phyloP scores from a whole-genome alignment of 2,113 vertebrate species.

The Apaloderma vittatum region DNA sequence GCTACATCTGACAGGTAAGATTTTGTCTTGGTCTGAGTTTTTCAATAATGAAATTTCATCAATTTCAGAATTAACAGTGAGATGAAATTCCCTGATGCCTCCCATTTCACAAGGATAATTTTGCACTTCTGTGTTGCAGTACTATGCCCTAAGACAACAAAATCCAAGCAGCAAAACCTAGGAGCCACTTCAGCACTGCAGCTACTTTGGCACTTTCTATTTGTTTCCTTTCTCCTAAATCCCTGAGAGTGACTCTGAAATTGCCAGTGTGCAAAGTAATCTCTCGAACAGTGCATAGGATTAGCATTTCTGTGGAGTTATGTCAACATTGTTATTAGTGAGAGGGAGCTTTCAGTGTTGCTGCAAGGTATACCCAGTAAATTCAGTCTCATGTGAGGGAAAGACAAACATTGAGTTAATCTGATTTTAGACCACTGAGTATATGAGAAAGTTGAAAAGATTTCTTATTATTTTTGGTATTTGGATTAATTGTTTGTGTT shows the following conservation, averaged over 20 bases:
- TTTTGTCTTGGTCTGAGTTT: background rate
- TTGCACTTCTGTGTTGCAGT: background rate
- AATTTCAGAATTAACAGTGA: background rate
- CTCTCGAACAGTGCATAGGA: background rate
- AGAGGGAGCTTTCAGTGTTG: background rate
- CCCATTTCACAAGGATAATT: background rate
- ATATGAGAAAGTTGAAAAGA: background rate
- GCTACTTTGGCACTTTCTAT: background rate
- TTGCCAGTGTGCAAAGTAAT: background rate
- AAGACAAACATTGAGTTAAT: background rate
- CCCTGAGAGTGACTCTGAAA: background rate
- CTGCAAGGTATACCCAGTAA: background rate
- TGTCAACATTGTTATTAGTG: background rate
- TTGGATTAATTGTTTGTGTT: background rate
- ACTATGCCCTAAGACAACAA: background rate
- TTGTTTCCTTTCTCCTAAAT: constrained; percentile 23
- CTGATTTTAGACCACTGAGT: background rate
- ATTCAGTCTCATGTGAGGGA: background rate
- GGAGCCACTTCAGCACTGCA: background rate
- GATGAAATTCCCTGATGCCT: background rate
- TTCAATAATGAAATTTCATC: background rate
- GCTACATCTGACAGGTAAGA: background rate
- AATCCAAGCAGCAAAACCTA: background rate
- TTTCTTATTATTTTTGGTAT: background rate
- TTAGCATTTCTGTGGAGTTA: background rate